Percentiles rank a stretch among this genome's conserved stretches.
phyloP scores from a whole-genome alignment of 2,113 vertebrate genomes.

The Columba livia region DNA sequence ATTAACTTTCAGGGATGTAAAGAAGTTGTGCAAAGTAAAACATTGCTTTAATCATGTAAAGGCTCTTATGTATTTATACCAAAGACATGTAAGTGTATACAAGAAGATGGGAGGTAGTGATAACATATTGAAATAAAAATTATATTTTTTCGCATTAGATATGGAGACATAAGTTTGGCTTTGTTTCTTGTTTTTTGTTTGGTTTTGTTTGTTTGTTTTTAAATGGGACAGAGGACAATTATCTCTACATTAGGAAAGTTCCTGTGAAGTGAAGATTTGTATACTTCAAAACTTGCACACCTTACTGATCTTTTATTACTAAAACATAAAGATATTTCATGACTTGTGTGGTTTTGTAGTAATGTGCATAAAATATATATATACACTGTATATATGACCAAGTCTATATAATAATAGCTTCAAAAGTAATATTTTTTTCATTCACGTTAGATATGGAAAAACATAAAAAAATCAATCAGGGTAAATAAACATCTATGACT shows the following conservation, averaged over 20 bases:
- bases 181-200: not conserved
- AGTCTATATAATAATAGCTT: not conserved
- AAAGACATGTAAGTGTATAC: not conserved
- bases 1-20: constrained; percentile 30
- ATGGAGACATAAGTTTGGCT: not conserved
- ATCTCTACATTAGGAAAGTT: not conserved
- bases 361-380: not conserved
- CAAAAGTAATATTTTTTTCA: not conserved
- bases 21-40: not conserved
- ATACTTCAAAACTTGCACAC: not conserved
- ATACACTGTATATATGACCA: no score
- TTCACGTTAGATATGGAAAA: not conserved
- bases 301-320: not conserved
- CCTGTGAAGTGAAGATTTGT: not conserved
- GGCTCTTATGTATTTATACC: not conserved
- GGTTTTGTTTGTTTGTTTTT: not conserved
- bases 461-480: rapidly evolving
- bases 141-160: not conserved
- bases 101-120: not conserved
- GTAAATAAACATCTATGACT: not conserved
- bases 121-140: not conserved
- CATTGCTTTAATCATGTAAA: not conserved
- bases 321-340: not conserved
- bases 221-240: not conserved
- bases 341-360: not conserved